Conservation (phyloP, 2,797 vertebrate species). For the Amblyopsis hoosieri region DNA sequence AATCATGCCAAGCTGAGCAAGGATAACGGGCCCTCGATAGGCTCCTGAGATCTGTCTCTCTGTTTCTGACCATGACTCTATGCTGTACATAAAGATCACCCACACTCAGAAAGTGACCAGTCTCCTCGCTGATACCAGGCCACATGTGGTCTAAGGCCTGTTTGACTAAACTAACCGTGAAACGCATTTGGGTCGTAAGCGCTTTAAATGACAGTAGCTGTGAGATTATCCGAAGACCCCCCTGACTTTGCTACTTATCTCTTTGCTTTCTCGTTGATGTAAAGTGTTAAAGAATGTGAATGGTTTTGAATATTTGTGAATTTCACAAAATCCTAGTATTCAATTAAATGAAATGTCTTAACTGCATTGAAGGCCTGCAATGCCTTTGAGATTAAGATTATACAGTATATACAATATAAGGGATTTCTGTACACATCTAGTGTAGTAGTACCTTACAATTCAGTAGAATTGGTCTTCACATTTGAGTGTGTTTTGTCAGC, state of each 20-base stretch:
- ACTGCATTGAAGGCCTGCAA: background rate
- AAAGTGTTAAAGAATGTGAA: conserved; percentile 39
- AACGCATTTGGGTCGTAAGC: background rate
- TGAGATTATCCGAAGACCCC: conserved; percentile 9
- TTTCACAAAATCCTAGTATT: conserved; percentile 10
- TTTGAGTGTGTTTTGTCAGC: conserved; percentile 3
- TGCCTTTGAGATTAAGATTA: conserved; percentile 24
- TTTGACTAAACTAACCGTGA: conserved; percentile 1
- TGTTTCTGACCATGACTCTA: background rate
- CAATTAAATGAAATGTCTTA: conserved; percentile 2
- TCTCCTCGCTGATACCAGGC: background rate
- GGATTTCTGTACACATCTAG: conserved; percentile 2
- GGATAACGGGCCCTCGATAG: conserved; percentile 59
- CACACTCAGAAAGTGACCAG: background rate
- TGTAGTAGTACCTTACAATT: background rate
- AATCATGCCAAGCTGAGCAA: conserved; percentile 72
- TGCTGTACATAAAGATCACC: background rate
- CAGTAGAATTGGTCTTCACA: conserved; percentile 5
- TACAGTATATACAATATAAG: background rate
- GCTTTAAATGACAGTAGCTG: conserved; percentile 10
- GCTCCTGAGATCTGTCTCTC: conserved; percentile 52
- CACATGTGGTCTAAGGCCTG: conserved; percentile 1
- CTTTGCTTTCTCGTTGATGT: conserved; percentile 28
- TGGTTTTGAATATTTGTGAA: conserved; percentile 35
- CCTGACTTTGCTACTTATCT: conserved; percentile 19